Conservation (phyloP, 2,113 vertebrate species). For the Drymodes brunneopygia region DNA sequence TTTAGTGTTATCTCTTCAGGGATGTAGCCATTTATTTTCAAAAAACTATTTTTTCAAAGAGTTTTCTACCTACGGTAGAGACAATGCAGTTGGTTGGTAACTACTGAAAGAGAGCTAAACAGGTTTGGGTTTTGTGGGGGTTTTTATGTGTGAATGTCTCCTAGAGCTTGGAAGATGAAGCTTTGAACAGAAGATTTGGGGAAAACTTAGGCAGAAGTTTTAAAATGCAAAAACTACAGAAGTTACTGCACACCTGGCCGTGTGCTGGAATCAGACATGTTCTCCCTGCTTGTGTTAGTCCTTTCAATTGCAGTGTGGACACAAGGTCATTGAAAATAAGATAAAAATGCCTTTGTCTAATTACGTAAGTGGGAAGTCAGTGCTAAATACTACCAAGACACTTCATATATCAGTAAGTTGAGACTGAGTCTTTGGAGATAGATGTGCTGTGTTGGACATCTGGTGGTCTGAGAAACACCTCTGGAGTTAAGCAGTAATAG, state of each 20-base stretch:
- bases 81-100: background rate
- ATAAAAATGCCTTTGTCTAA: background rate
- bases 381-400: background rate
- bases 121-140: background rate
- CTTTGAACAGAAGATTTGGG: background rate
- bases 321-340: background rate
- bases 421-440: background rate
- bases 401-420: background rate
- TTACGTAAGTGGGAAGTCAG: rapidly evolving
- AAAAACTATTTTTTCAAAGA: background rate
- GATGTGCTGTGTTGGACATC: background rate
- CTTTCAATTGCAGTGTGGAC: background rate
- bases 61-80: rapidly evolving
- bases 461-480: background rate
- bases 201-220: background rate
- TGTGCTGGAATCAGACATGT: background rate
- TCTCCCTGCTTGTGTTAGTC: background rate
- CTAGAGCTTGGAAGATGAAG: background rate
- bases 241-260: background rate
- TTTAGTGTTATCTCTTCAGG: background rate
- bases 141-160: background rate
- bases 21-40: background rate
- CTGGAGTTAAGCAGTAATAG: background rate
- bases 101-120: background rate
- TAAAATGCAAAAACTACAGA: background rate